phyloP scores from a whole-genome alignment of 2,888 invertebrate genomes.

The Thelaira solivaga region DNA sequence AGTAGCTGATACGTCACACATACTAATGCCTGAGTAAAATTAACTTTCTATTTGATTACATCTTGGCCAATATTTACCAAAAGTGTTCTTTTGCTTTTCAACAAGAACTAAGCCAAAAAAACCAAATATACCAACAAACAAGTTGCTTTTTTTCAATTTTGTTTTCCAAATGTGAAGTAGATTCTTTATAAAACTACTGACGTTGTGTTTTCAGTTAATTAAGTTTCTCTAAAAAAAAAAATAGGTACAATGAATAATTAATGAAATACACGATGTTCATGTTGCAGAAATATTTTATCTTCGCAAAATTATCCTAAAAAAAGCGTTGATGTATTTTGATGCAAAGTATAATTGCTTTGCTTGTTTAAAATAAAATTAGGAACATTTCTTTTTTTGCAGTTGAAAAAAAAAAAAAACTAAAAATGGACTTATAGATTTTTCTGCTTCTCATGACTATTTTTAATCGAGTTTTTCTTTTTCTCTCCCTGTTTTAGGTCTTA shows the following conservation, averaged over 20 bases:
- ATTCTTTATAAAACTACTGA: neutral
- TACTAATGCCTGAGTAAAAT: too few species aligned
- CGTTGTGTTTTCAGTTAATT: constrained; percentile 24
- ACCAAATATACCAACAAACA: neutral
- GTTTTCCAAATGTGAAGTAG: neutral
- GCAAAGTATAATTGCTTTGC: too few species aligned
- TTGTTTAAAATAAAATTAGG: too few species aligned
- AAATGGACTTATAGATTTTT: constrained; percentile 10
- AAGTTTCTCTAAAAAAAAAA: constrained; percentile 16
- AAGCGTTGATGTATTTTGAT: too few species aligned
- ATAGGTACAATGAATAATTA: neutral
- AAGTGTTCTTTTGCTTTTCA: neutral
- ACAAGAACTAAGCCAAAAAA: neutral
- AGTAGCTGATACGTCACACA: too few species aligned
- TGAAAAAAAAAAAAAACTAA: constrained; percentile 13
- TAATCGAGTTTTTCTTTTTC: neutral
- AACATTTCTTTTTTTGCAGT: too few species aligned
- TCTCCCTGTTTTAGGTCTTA: constrained; percentile 76
- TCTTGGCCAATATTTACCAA: neutral
- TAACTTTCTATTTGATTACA: neutral
- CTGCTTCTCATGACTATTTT: neutral
- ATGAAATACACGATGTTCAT: neutral
- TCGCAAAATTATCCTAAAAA: neutral
- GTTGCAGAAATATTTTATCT: neutral
- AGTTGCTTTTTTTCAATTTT: neutral